Evolutionary conservation across 2,113 vertebrate genomes (phyloP), one percentile per base, ranked within the genome.

Genomic region (Scatophagus argus): DNA sequence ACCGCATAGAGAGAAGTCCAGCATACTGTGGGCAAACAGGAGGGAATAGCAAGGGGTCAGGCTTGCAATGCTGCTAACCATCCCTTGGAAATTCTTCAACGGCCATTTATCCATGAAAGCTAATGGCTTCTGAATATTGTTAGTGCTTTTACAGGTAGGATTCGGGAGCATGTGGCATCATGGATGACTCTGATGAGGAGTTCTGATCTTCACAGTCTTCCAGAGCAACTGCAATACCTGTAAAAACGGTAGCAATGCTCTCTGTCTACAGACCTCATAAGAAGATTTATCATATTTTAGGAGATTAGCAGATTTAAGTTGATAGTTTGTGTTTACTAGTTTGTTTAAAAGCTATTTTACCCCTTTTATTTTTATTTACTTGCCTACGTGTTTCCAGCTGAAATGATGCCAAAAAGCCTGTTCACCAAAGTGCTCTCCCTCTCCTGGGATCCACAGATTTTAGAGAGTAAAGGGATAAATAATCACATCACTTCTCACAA

Each of bases 281-380:
- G 81, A 78, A 68, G 56, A 83, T 60, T 86, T 49, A 85, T 76
- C 41, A 47, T 87, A 77, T 90, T 75, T 77, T 27, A 65, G 79
- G 49, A 51, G 56, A 71, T 75, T 62, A 59, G 54, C 27, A 81
- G 55, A 80, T 77, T 87, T 62, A 55, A 84, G 56, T 55, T 60
- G 49, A 72, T 85, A 88, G 83, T 88, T 92, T 91, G 66, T 92
- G 81, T 93, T 90, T 23, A 65, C 39, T 66, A 87, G 84, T 85
- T 92, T 90, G 72, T 91, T 92, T 83, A 27, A 56, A 62, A 46
- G 46, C 78, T 74, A 87, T 86, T 75, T 85, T 56, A 86, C 51
- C 46, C 58, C 59, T 79, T 87, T 77, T 25, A 74, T 89, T 83
- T 88, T 82, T 87, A 88, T 79, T 72, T 82, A 83, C 64, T 61